Evolutionary conservation across 2,888 invertebrate genomes (phyloP).

Genomic region (Lamproptera curius): DNA sequence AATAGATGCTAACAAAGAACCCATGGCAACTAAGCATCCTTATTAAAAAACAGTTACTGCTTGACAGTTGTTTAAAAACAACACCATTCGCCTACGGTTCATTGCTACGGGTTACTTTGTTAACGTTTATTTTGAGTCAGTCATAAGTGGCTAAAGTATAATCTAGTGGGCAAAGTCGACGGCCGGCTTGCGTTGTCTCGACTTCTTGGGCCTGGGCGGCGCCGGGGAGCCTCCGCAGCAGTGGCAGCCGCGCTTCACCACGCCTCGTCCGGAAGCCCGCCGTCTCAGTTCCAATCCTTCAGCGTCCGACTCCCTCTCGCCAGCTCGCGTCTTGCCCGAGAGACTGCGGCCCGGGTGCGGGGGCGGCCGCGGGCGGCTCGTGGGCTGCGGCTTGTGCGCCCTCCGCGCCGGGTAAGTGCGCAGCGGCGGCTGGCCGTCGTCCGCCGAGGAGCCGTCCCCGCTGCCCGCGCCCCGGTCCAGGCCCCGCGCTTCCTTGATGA

Average conservation of each 20-base stretch:
- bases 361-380: slow-evolving; percentile 36
- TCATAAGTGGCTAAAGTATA: no score
- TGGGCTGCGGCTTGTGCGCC: slow-evolving; percentile 35
- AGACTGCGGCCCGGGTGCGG: slow-evolving; percentile 52
- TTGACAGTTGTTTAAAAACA: no score
- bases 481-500: slow-evolving; percentile 63
- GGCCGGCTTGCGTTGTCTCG: slow-evolving; percentile 50
- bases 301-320: slow-evolving; percentile 39
- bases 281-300: slow-evolving; percentile 42
- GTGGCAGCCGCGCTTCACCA: slow-evolving; percentile 79
- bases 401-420: slow-evolving; percentile 62
- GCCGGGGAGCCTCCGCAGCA: slow-evolving; percentile 80
- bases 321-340: slow-evolving; percentile 56
- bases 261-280: slow-evolving; percentile 71
- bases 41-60: no score
- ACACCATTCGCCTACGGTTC: no score
- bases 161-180: slow-evolving; percentile 39
- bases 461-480: slow-evolving; percentile 48
- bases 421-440: slow-evolving; percentile 59
- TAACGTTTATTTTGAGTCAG: no score
- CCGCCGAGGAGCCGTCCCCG: slow-evolving; percentile 52
- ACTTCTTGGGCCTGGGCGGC: slow-evolving; percentile 68
- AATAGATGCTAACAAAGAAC: no score
- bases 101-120: no score
- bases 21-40: no score